Evolutionary conservation across 2,113 vertebrate genomes (phyloP).

Genomic region (Crotalus horridus): DNA sequence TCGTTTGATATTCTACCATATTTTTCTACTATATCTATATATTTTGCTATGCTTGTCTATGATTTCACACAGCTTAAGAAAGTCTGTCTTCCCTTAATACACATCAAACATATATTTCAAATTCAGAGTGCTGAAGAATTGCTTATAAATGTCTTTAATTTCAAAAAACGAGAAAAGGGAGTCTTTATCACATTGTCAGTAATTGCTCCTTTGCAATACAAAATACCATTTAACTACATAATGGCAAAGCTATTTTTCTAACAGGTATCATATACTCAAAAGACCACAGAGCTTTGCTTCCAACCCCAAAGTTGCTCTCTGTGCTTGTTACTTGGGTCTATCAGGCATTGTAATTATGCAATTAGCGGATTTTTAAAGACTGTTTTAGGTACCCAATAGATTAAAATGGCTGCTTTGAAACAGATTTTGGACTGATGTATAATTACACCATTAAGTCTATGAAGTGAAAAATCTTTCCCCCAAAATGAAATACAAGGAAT

Average conservation of each 20-base stretch:
- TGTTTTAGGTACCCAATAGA: conserved; percentile 54
- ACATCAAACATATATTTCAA: conserved; percentile 28
- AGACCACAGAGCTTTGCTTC: conserved; percentile 46
- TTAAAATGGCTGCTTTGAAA: conserved; percentile 63
- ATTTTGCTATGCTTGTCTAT: neutral
- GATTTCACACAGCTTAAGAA: conserved; percentile 24
- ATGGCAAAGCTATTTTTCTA: conserved; percentile 50
- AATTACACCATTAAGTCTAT: conserved; percentile 58
- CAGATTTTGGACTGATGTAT: conserved; percentile 53
- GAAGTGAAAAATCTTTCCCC: conserved; percentile 58
- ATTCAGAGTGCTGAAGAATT: conserved; percentile 9
- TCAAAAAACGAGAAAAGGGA: conserved; percentile 38
- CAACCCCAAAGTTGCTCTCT: conserved; percentile 41
- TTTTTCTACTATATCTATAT: neutral
- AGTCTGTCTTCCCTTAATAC: conserved; percentile 41
- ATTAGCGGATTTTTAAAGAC: conserved; percentile 63
- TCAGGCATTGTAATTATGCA: conserved; percentile 60
- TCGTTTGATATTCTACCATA: neutral
- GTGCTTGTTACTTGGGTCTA: conserved; percentile 55
- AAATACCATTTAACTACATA: conserved; percentile 48
- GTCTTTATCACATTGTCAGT: conserved; percentile 38
- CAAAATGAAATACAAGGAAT: conserved; percentile 43
- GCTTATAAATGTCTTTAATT: conserved; percentile 29
- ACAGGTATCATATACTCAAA: conserved; percentile 47
- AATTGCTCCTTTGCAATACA: conserved; percentile 43